Base-by-base conservation (phyloP, 1,140 invertebrate species). In the Penaeus vannamei region DNA sequence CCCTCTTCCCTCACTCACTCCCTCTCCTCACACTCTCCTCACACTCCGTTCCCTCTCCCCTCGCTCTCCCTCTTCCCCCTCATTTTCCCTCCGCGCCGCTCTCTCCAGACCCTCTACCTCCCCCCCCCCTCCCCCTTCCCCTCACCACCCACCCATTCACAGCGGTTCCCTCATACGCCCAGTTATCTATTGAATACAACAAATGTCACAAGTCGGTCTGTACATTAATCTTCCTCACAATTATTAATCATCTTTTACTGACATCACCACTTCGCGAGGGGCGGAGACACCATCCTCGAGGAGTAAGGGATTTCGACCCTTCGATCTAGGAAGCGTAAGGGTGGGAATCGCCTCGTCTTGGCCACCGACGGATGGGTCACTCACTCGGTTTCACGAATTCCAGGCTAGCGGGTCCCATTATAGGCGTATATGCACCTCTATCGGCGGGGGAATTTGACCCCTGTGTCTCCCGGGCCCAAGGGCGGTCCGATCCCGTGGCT, bases 151-250 rank as follows among this genome's bases (percentile, higher is more conserved):
- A 53, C 42, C 29, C 80, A 23, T 59, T 42, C 23, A 53, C 14
- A 3, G 80, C 61, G 23, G 59, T 46, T 72, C 77, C 76, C 87
- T 77, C 82, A 89, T 89, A 85, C 80, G 82, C 87, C 87, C 87
- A 85, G 87, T 89, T 89, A 89, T 89, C 87, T 89, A 89, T 89
- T 89, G 87, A 89, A 84, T 89, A 81, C 87, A 89, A 89, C 87
- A 89, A 89, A 89, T 89, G 87, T 89, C 87, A 89, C 87, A 72
- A 89, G 82, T 89, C 82, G 66, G 87, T 82, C 87, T 89, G 81
- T 85, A 84, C 87, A 89, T 89, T 89, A 89, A 89, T 89, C 87
- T 89, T 89, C 53, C 82, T 66, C 60, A 76, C 82, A 83, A 89
- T 89, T 53, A 53, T 53, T 89, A 89, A 89, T 89, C 87, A 89